phyloP scores from a whole-genome alignment of 1,140 invertebrate species.

The Zaprionus vittiger region DNA sequence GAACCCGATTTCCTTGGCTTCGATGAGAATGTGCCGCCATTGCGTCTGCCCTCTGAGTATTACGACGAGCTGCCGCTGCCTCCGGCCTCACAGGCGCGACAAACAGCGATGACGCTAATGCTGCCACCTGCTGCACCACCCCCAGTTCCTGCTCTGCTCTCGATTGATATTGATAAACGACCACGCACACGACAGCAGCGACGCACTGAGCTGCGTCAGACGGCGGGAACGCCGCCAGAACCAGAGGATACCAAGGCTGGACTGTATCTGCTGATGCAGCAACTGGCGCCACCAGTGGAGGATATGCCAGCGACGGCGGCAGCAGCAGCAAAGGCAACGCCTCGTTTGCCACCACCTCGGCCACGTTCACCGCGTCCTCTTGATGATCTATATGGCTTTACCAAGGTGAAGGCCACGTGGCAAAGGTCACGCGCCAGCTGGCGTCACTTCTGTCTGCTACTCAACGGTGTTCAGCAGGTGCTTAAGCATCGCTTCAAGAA shows the following conservation, averaged over 20 bases:
- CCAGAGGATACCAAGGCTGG: constrained; percentile 52
- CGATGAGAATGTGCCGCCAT: constrained; percentile 40
- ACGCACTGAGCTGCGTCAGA: constrained; percentile 29
- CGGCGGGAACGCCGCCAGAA: not conserved
- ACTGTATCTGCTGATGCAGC: constrained; percentile 48
- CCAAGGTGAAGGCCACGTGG: constrained; percentile 20
- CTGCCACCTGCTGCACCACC: constrained; percentile 1
- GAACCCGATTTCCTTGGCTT: constrained; percentile 61
- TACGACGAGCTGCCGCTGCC: constrained; percentile 31
- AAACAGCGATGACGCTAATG: constrained; percentile 22
- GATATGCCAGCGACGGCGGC: not conserved
- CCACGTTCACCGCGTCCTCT: constrained; percentile 5
- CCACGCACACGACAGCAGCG: constrained; percentile 57
- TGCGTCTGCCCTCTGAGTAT: constrained; percentile 44
- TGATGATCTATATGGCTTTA: constrained; percentile 45
- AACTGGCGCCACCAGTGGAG: constrained; percentile 51
- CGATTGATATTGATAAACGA: constrained; percentile 7
- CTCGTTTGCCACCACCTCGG: not conserved
- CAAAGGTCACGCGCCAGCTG: constrained; percentile 61
- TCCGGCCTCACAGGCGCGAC: not conserved
- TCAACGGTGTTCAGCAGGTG: constrained; percentile 56
- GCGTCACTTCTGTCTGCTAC: constrained; percentile 55
- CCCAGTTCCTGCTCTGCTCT: not conserved
- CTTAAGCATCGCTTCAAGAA: constrained; percentile 61
- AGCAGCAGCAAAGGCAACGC: not conserved